These are phyloP conservation scores for Formica selysi DNA, from an alignment of 1,140 invertebrate genomes.

Conservation along the genomic window DNA sequence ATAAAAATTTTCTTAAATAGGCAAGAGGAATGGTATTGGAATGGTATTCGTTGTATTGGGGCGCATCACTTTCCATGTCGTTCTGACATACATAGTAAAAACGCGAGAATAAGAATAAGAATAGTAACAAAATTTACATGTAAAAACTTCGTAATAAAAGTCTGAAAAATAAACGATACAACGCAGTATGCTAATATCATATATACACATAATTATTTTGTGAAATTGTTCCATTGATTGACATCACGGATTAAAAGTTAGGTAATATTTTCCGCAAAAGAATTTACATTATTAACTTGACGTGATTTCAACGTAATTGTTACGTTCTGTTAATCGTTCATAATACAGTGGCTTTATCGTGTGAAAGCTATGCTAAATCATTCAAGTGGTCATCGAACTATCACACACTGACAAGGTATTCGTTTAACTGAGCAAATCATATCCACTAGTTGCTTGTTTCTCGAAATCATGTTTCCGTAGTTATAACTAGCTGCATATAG, in stretches of 20 bases:
- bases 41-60: no score
- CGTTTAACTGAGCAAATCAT: slow-evolving; percentile 58
- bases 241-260: not conserved
- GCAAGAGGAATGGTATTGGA: not conserved
- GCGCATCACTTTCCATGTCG: no score
- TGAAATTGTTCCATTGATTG: not conserved
- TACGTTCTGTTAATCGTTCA: not conserved
- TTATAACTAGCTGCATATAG: slow-evolving; percentile 46
- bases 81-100: not conserved
- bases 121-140: not conserved
- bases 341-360: slow-evolving; percentile 31
- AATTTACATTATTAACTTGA: not conserved
- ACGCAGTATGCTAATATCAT: not conserved
- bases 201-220: not conserved
- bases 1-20: slow-evolving; percentile 39
- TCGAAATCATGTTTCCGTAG: slow-evolving; percentile 39
- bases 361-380: slow-evolving; percentile 41
- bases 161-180: not conserved
- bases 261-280: not conserved
- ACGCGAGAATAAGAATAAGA: not conserved
- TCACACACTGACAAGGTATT: slow-evolving; percentile 44
- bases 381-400: slow-evolving; percentile 56
- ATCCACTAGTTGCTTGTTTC: slow-evolving; percentile 54
- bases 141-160: not conserved
- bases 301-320: no score